Percentiles rank a stretch among this genome's conserved stretches.
These are phyloP conservation scores for Bostrychus sinensis DNA, from an alignment of 2,113 vertebrate genomes.

Conservation along the genomic window DNA sequence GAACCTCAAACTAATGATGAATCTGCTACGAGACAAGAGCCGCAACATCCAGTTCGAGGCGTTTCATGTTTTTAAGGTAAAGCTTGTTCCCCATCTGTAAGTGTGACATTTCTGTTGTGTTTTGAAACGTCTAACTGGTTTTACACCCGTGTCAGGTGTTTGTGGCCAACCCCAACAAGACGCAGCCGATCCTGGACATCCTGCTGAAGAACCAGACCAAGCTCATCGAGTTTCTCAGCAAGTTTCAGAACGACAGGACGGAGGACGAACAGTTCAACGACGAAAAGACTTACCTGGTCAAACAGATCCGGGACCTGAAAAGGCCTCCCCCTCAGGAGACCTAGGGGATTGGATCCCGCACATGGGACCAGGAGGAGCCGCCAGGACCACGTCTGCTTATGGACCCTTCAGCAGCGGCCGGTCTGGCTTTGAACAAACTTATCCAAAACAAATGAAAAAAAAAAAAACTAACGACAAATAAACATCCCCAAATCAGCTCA, in stretches of 20 bases:
- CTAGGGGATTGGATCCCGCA: slow-evolving; percentile 68
- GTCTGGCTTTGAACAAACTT: slow-evolving; percentile 60
- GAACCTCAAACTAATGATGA: slow-evolving; percentile 98
- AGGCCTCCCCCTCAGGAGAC: slow-evolving; percentile 93
- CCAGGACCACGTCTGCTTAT: slow-evolving; percentile 67
- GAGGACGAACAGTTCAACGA: slow-evolving; percentile 98
- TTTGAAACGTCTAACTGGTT: too few species aligned
- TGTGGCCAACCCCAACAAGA: slow-evolving; percentile 96
- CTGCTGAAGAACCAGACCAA: slow-evolving; percentile 98
- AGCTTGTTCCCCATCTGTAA: not conserved
- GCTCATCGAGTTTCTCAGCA: slow-evolving; percentile 97
- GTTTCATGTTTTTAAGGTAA: slow-evolving; percentile 98
- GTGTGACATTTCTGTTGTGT: too few species aligned
- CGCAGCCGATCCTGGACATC: slow-evolving; percentile 96
- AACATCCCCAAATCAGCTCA: slow-evolving; percentile 80
- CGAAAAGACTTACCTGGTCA: slow-evolving; percentile 98
- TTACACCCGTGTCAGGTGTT: slow-evolving; percentile 83
- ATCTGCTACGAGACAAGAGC: slow-evolving; percentile 94
- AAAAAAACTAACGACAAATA: slow-evolving; percentile 79
- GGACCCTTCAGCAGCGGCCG: slow-evolving; percentile 85
- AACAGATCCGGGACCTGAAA: slow-evolving; percentile 99
- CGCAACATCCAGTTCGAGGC: slow-evolving; percentile 99
- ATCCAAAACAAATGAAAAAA: slow-evolving; percentile 54
- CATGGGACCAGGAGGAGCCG: slow-evolving; percentile 35
- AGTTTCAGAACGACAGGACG: slow-evolving; percentile 96